Evolutionary conservation across 2,113 vertebrate species (phyloP).

Genomic region (Cynocephalus volans): DNA sequence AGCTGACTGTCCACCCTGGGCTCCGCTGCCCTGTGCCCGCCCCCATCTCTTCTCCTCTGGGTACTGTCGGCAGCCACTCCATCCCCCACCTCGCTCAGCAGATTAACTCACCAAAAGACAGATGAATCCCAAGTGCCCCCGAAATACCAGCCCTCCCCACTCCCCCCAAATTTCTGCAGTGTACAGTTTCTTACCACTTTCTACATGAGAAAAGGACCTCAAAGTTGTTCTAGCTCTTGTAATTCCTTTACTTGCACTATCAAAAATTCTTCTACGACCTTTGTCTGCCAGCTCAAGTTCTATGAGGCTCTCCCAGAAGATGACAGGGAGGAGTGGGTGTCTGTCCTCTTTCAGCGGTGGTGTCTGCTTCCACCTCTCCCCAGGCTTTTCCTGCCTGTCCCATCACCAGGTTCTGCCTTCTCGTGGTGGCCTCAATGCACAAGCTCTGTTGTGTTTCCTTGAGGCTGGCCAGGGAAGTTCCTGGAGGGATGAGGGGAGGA

Average conservation of each 20-base stretch:
- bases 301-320: neutral
- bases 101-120: neutral
- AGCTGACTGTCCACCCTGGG: neutral
- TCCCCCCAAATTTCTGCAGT: neutral
- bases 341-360: neutral
- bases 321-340: neutral
- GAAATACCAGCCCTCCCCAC: neutral
- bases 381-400: neutral
- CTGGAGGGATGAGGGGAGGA: neutral
- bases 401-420: neutral
- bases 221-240: neutral
- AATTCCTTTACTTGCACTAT: neutral
- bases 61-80: neutral
- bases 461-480: neutral
- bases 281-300: neutral
- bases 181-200: neutral
- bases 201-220: neutral
- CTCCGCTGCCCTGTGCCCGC: neutral
- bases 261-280: neutral
- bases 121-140: rapidly evolving
- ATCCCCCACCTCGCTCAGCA: neutral
- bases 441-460: neutral
- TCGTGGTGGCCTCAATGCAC: neutral
- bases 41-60: neutral
- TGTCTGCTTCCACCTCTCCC: neutral